Evolutionary conservation across 2,888 invertebrate genomes (phyloP).

Genomic region (Hypselothyrea guttata): DNA sequence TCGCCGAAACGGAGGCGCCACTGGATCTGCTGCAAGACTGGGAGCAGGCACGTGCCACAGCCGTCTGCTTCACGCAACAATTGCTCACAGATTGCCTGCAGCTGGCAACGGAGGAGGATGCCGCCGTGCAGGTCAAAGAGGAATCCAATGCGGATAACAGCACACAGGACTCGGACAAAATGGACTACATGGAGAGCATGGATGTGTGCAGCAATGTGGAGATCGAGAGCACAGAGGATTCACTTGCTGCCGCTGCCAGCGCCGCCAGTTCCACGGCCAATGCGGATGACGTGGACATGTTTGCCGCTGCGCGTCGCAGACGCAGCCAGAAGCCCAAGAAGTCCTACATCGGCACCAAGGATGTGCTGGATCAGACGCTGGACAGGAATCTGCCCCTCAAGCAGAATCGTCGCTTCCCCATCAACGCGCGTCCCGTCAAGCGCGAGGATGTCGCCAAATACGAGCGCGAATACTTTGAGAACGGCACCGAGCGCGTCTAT

Average conservation of each 20-base stretch:
- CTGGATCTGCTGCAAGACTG: constrained; percentile 82
- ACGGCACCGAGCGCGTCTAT: constrained; percentile 87
- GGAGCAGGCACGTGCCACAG: constrained; percentile 84
- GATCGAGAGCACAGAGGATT: constrained; percentile 78
- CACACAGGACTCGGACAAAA: constrained; percentile 73
- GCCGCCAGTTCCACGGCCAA: constrained; percentile 38
- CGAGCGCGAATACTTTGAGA: constrained; percentile 87
- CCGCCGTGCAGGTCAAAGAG: constrained; percentile 54
- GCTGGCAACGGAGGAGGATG: constrained; percentile 6
- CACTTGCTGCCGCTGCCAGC: constrained; percentile 52
- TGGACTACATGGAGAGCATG: constrained; percentile 78
- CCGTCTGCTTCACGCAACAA: constrained; percentile 81
- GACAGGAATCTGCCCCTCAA: constrained; percentile 83
- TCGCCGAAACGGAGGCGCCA: constrained; percentile 70
- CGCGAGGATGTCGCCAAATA: constrained; percentile 85
- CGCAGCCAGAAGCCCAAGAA: constrained; percentile 72
- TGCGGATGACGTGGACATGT: constrained; percentile 57
- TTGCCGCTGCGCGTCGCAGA: constrained; percentile 46
- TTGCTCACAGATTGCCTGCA: constrained; percentile 62
- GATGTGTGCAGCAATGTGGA: constrained; percentile 81
- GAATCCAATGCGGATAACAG: constrained; percentile 46
- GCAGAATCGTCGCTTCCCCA: constrained; percentile 86
- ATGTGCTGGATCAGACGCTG: constrained; percentile 71
- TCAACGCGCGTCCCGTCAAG: constrained; percentile 82
- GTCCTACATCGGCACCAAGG: constrained; percentile 75